Evolutionary conservation across 2,797 vertebrate species (phyloP), one percentile per base, ranked within the genome.

Genomic region (Sitta carolinensis): DNA sequence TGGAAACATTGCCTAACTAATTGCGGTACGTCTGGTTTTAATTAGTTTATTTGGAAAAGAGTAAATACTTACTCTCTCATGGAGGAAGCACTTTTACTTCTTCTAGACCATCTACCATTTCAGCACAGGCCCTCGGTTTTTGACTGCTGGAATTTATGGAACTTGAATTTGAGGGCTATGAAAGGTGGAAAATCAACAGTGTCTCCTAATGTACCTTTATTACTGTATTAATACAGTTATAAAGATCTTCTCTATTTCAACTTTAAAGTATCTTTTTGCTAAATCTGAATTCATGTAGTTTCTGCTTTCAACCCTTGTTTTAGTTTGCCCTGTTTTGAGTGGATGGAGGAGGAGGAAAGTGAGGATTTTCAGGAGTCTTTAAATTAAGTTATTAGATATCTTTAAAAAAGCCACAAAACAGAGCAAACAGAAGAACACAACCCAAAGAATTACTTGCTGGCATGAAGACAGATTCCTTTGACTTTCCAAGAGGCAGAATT

Each of bases 11-110:
- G 84, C 91, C 55, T 74, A 95, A 93, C 79, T 96, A 95, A 96
- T 95, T 96, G 87, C 73, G 89, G 12, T 93, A 87, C 80, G 84
- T 77, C 84, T 93, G 42, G 2, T 85, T 91, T 92, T 96, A 93
- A 96, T 95, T 91, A 93, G 89, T 95, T 96, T 96, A 95, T 96
- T 96, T 95, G 54, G 82, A 88, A 88, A 83, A 93, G 73, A 72
- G 61, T 92, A 87, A 95, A 94, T 83, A 87, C 77, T 87, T 94
- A 77, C 83, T 81, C 62, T 67, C 32, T 70, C 17, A 26, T 21
- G 82, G 78, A 84, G 52, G 58, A 82, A 79, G 48, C 30, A n/a
- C 45, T 82, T 21, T 43, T 81, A 38, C 13, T 34, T 90, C 63
- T 88, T 83, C 42, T 77, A 61, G 61, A 52, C 42, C 85, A n/a